A percentile compares a stretch with the other conserved stretches of the same genome.
Conservation (phyloP, 1,140 invertebrate genomes). For the Agrilus planipennis region DNA sequence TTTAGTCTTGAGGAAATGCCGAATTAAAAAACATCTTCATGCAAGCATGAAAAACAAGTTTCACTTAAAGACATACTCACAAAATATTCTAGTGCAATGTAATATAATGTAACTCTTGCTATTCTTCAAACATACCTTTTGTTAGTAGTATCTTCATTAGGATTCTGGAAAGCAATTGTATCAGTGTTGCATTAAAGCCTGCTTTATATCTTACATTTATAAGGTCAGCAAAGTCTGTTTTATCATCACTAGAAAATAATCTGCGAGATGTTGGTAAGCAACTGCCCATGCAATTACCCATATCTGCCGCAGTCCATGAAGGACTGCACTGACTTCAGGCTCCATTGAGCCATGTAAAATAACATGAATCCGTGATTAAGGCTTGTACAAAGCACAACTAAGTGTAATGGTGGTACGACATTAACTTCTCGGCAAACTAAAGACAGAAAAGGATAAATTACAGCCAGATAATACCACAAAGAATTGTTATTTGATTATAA, state of each 20-base stretch:
- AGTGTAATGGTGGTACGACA: too few relatives aligned
- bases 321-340: constrained; percentile 28
- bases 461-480: too few relatives aligned
- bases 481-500: too few relatives aligned
- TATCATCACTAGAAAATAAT: constrained; percentile 16
- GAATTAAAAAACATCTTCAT: constrained; percentile 20
- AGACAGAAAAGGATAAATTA: too few relatives aligned
- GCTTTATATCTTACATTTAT: constrained; percentile 25
- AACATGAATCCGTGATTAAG: constrained; percentile 21
- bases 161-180: constrained; percentile 7
- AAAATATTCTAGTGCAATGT: background rate
- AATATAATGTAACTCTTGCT: background rate
- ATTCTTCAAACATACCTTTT: constrained; percentile 8
- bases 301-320: constrained; percentile 29
- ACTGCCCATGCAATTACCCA: constrained; percentile 41
- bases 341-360: constrained; percentile 12
- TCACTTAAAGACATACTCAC: constrained; percentile 4
- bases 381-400: too few relatives aligned
- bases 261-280: constrained; percentile 32
- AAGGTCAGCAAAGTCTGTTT: constrained; percentile 25
- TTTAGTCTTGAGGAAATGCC: constrained; percentile 21
- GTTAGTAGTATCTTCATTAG: constrained; percentile 4
- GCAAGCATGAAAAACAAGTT: constrained; percentile 13
- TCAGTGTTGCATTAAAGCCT: background rate
- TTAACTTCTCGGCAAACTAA: too few relatives aligned